Conservation (phyloP, 2,113 vertebrate species). For the Notothenia rossii region DNA sequence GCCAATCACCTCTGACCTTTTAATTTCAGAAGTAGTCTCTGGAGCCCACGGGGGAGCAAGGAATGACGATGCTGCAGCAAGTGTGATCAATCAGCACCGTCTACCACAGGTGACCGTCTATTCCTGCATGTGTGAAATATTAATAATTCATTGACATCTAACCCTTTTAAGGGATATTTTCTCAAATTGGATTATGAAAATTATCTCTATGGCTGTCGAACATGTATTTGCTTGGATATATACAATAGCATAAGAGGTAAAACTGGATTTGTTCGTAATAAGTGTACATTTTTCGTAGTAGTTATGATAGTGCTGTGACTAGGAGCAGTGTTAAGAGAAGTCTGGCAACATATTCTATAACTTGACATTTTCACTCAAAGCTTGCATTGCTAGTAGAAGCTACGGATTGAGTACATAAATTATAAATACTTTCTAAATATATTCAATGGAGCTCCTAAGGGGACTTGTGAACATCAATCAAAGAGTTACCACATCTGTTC, state of each 20-base stretch:
- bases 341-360: background rate
- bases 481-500: conserved; percentile 19
- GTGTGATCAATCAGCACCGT: conserved; percentile 71
- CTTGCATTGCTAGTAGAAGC: background rate
- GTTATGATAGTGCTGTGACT: background rate
- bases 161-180: conserved; percentile 17
- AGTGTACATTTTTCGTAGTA: background rate
- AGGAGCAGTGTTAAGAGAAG: background rate
- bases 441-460: background rate
- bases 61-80: conserved; percentile 30
- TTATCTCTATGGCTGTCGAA: background rate
- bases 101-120: conserved; percentile 54
- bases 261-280: background rate
- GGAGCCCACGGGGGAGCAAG: conserved; percentile 3
- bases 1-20: conserved; percentile 69
- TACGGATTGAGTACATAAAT: background rate
- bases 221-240: background rate
- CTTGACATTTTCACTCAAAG: background rate
- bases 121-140: conserved; percentile 58
- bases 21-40: conserved; percentile 63
- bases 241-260: background rate
- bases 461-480: conserved; percentile 15
- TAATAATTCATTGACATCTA: conserved; percentile 58
- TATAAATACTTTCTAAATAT: conserved; percentile 4
- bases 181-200: conserved; percentile 42